These are phyloP conservation scores for Gila robusta DNA, from an alignment of 2,797 vertebrate species.

Conservation along the genomic window DNA sequence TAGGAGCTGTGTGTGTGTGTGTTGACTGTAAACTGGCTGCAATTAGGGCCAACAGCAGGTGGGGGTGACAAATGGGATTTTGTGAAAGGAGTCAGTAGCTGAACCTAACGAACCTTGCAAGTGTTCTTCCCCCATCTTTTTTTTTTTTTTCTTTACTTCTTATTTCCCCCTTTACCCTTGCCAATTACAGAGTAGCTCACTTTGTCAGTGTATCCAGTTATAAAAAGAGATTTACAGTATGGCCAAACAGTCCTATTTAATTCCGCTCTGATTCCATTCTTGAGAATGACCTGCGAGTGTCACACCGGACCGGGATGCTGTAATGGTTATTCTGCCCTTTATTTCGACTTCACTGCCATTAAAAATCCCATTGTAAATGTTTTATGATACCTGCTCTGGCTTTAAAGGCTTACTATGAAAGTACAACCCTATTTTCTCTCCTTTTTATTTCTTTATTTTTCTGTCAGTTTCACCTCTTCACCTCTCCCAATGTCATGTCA, in stretches of 20 bases:
- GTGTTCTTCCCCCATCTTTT: constrained; percentile 52
- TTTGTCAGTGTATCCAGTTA: constrained; percentile 40
- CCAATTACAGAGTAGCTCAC: constrained; percentile 40
- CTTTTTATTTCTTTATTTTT: neutral
- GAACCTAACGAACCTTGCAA: constrained; percentile 59
- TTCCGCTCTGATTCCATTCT: constrained; percentile 49
- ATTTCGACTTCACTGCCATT: neutral
- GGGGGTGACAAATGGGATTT: constrained; percentile 67
- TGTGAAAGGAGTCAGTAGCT: constrained; percentile 64
- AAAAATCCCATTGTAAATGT: constrained; percentile 15
- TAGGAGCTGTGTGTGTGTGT: constrained; percentile 19
- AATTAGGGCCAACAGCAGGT: constrained; percentile 66
- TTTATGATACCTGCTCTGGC: constrained; percentile 14
- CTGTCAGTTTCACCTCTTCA: neutral
- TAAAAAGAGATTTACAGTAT: constrained; percentile 59
- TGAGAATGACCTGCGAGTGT: constrained; percentile 22
- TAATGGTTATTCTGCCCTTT: neutral
- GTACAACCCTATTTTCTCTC: constrained; percentile 5
- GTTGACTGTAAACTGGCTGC: constrained; percentile 62
- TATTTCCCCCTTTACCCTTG: constrained; percentile 30
- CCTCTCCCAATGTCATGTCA: neutral
- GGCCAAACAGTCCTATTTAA: constrained; percentile 58
- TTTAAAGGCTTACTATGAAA: constrained; percentile 4
- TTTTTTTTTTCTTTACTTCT: constrained; percentile 5
- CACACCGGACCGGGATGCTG: constrained; percentile 7